A percentile compares a stretch with the other conserved stretches of the same genome.
phyloP scores from a whole-genome alignment of 2,888 invertebrate genomes.

The Flexamia atlantica region DNA sequence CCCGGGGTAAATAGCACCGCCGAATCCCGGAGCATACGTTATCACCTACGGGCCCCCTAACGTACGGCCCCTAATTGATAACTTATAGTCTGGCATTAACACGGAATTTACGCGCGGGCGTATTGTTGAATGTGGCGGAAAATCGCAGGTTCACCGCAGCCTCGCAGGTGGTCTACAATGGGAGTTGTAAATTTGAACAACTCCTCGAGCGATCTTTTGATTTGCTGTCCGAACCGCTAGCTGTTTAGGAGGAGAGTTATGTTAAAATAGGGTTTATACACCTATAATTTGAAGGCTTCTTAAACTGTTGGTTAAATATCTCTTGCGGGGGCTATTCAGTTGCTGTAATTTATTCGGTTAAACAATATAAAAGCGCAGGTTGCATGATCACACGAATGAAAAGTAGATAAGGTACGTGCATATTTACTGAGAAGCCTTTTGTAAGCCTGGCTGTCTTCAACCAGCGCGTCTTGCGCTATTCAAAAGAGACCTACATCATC shows the following conservation, averaged over 20 bases:
- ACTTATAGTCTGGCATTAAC: constrained; percentile 36
- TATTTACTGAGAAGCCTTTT: no score
- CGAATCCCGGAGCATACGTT: constrained; percentile 34
- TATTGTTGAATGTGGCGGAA: constrained; percentile 15
- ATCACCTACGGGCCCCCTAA: constrained; percentile 19
- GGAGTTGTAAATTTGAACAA: constrained; percentile 6
- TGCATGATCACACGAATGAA: no score
- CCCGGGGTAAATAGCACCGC: background rate
- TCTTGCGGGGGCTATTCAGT: no score
- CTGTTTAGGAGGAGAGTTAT: background rate
- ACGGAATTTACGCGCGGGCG: constrained; percentile 36
- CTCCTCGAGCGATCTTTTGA: background rate
- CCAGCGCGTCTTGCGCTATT: no score
- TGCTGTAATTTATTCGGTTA: no score
- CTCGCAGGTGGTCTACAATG: constrained; percentile 32
- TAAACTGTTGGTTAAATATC: no score
- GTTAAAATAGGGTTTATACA: background rate
- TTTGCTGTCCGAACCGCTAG: background rate
- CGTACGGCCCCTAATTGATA: constrained; percentile 36
- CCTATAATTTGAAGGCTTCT: no score
- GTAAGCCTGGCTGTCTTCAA: no score
- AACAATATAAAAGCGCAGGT: no score
- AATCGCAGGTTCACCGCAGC: background rate
- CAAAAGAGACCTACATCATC: no score
- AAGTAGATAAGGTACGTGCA: no score